Evolutionary conservation across 1,140 invertebrate genomes (phyloP).

Genomic region (Lordiphosa mommai): DNA sequence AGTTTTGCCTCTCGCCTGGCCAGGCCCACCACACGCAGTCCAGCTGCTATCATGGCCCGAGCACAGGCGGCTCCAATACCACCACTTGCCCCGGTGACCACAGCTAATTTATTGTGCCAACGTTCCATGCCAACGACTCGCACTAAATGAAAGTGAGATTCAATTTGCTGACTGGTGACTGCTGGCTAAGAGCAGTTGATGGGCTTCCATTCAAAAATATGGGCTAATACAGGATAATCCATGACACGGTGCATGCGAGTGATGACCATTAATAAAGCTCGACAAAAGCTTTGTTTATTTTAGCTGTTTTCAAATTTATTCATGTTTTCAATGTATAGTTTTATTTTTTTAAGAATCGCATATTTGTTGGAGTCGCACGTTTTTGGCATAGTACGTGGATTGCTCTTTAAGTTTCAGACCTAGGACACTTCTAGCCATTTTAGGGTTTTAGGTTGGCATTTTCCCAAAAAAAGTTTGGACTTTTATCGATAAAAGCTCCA

Average conservation of each 20-base stretch:
- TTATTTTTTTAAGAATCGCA: too few relatives aligned
- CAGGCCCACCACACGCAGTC: slow-evolving; percentile 85
- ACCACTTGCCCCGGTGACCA: slow-evolving; percentile 80
- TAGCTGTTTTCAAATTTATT: neutral
- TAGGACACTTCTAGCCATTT: too few relatives aligned
- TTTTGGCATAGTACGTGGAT: too few relatives aligned
- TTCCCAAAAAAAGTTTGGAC: too few relatives aligned
- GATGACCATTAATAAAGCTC: neutral
- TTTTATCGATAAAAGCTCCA: too few relatives aligned
- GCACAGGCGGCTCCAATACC: slow-evolving; percentile 82
- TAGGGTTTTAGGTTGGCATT: too few relatives aligned
- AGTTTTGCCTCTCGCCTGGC: slow-evolving; percentile 84
- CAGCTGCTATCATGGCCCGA: slow-evolving; percentile 80
- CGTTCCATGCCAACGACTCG: slow-evolving; percentile 50
- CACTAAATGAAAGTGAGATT: slow-evolving; percentile 8
- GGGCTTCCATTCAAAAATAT: slow-evolving; percentile 7
- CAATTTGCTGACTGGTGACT: neutral
- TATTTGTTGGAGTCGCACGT: too few relatives aligned
- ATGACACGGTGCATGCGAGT: neutral
- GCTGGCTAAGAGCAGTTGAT: neutral
- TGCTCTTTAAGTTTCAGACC: too few relatives aligned
- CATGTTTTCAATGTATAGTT: too few relatives aligned
- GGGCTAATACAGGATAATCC: slow-evolving; percentile 31
- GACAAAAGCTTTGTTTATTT: neutral
- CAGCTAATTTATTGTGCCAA: slow-evolving; percentile 76